Evolutionary conservation across 2,888 invertebrate genomes (phyloP).

Genomic region (Ophion slaviceki): DNA sequence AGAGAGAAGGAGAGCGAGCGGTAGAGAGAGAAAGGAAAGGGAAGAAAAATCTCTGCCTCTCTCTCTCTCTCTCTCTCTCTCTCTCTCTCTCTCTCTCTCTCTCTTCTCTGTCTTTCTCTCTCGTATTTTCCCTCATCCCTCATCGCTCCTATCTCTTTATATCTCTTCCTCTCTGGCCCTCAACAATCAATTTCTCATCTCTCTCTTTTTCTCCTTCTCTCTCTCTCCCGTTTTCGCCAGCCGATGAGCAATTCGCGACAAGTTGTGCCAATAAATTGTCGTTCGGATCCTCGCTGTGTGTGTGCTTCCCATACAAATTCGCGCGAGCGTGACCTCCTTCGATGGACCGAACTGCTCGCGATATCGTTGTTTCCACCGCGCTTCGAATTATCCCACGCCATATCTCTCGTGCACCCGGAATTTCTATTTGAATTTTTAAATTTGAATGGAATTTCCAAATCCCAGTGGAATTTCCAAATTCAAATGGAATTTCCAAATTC

Average conservation of each 20-base stretch:
- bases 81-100: no score
- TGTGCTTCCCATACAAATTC: conserved; percentile 55
- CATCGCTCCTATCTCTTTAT: conserved; percentile 22
- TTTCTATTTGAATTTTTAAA: neutral
- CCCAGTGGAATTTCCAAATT: no score
- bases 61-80: no score
- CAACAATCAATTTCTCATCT: no score
- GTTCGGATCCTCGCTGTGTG: conserved; percentile 67
- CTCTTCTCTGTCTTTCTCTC: no score
- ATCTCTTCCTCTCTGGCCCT: neutral
- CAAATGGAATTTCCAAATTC: no score
- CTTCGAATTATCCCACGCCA: conserved; percentile 22
- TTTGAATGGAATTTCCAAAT: neutral
- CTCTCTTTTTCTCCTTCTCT: neutral
- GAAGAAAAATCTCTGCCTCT: no score
- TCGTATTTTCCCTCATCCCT: neutral
- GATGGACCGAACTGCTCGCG: conserved; percentile 19
- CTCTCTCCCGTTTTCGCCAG: conserved; percentile 35
- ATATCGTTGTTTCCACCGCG: conserved; percentile 26
- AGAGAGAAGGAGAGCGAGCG: no score
- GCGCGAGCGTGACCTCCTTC: conserved; percentile 56
- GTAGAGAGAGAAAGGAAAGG: no score
- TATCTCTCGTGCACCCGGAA: neutral
- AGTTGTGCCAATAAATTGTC: conserved; percentile 75
- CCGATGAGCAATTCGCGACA: conserved; percentile 73